These are phyloP conservation scores for Esox lucius DNA, from an alignment of 2,797 vertebrate species.

Conservation along the genomic window DNA sequence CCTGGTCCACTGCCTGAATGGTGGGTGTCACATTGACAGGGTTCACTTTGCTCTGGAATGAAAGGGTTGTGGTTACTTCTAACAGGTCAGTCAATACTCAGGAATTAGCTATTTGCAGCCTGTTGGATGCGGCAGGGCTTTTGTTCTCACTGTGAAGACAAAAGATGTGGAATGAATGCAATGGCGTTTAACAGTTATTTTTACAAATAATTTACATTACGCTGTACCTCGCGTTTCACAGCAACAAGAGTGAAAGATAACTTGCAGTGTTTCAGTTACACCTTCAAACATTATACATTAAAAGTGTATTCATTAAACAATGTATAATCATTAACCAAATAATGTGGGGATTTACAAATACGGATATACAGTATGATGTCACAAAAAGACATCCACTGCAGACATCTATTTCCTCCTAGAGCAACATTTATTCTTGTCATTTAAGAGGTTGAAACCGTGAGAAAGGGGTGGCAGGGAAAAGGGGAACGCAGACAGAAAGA, in stretches of 20 bases:
- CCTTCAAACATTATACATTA: background rate
- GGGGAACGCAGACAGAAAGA: background rate
- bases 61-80: background rate
- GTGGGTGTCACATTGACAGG: slow-evolving; percentile 91
- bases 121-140: background rate
- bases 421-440: slow-evolving; percentile 1
- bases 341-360: slow-evolving; percentile 34
- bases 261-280: background rate
- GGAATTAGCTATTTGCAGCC: background rate
- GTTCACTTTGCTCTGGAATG: slow-evolving; percentile 72
- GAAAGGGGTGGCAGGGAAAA: background rate
- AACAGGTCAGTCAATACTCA: background rate
- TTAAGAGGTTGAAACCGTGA: slow-evolving; percentile 37
- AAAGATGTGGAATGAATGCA: background rate
- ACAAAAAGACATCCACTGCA: slow-evolving; percentile 45
- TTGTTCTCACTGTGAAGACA: background rate
- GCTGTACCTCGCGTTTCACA: background rate
- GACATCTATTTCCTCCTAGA: background rate
- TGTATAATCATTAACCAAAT: background rate
- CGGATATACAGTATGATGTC: slow-evolving; percentile 23
- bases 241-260: background rate
- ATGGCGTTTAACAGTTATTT: background rate
- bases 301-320: background rate
- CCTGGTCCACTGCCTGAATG: slow-evolving; percentile 94
- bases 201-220: background rate